A percentile compares a stretch with the other conserved stretches of the same genome.
Conservation (phyloP, 2,797 vertebrate species). For the Spheniscus humboldti region DNA sequence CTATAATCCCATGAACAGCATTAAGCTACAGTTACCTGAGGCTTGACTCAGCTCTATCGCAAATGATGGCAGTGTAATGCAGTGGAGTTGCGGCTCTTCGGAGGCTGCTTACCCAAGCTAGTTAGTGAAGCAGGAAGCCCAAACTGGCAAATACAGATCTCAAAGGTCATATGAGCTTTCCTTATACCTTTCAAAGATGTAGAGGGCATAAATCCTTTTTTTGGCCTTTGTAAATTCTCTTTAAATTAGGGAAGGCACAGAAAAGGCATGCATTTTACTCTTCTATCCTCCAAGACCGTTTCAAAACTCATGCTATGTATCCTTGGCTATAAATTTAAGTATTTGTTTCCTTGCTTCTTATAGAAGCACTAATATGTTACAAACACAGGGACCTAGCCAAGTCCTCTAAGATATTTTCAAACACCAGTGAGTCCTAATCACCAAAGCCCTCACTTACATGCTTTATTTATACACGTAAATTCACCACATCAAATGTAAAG, state of each 20-base stretch:
- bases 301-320: background rate
- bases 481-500: background rate
- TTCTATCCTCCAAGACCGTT: background rate
- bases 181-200: background rate
- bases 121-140: background rate
- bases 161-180: background rate
- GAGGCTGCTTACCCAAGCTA: background rate
- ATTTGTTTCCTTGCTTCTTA: background rate
- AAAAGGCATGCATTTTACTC: background rate
- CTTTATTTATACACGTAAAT: background rate
- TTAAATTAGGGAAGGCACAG: background rate
- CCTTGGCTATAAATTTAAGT: background rate
- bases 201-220: background rate
- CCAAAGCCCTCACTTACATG: background rate
- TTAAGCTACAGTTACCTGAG: background rate
- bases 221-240: background rate
- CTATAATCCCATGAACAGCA: background rate
- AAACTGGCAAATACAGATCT: background rate
- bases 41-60: background rate
- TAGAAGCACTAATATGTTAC: background rate
- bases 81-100: rapidly evolving
- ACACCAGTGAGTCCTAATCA: background rate
- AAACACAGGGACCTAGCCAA: background rate
- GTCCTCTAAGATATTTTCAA: background rate
- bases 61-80: background rate